Evolutionary conservation across 2,113 vertebrate genomes (phyloP).

Genomic region (Equus quagga): DNA sequence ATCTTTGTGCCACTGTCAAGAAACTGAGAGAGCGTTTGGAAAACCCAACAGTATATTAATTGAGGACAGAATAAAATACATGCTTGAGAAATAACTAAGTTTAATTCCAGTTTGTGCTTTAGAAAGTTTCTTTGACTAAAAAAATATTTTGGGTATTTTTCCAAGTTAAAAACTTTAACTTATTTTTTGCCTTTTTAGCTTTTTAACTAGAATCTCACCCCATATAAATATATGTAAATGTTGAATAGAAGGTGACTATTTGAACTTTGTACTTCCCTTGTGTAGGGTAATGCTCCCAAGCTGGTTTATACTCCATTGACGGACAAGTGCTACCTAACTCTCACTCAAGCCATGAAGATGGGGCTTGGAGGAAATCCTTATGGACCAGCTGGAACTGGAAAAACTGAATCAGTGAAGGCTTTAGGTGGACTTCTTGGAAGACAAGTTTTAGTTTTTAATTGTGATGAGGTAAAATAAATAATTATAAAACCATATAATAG

Average conservation of each 20-base stretch:
- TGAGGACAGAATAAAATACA: background rate
- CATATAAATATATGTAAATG: background rate
- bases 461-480: conserved; percentile 94
- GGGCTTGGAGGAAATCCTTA: conserved; percentile 98
- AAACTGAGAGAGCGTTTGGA: background rate
- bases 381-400: conserved; percentile 98
- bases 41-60: background rate
- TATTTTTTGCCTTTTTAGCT: background rate
- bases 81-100: background rate
- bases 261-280: background rate
- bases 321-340: conserved; percentile 98
- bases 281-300: conserved; percentile 96
- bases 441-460: conserved; percentile 99
- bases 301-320: conserved; percentile 98
- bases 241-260: background rate
- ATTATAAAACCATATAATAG: background rate
- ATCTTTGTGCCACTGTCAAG: conserved; percentile 13
- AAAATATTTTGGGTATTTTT: background rate
- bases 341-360: conserved; percentile 98
- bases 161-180: background rate
- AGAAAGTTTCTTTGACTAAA: background rate
- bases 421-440: conserved; percentile 96
- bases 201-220: background rate
- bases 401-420: conserved; percentile 98
- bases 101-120: conserved; percentile 26